Evolutionary conservation across 2,797 vertebrate species (phyloP).

Genomic region (Karalla daura): DNA sequence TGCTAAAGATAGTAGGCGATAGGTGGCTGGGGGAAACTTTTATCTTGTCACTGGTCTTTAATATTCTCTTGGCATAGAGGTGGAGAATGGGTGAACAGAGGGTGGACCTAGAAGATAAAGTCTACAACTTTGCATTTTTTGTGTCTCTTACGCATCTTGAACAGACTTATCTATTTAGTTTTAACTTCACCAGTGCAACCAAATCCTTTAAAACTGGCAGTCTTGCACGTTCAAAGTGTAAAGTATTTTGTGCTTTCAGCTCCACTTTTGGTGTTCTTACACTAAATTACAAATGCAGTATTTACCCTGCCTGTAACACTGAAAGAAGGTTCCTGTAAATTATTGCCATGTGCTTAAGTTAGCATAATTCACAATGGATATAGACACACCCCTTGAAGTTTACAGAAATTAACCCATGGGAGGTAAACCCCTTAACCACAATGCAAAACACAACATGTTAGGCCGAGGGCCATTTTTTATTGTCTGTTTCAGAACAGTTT

Average conservation of each 20-base stretch:
- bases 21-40: too few species aligned
- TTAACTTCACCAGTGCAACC: too few species aligned
- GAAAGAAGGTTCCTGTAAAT: slow-evolving; percentile 44
- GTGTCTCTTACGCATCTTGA: too few species aligned
- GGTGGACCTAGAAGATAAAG: too few species aligned
- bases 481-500: slow-evolving; percentile 16
- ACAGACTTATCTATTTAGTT: too few species aligned
- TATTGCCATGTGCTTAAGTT: slow-evolving; percentile 61
- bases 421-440: slow-evolving; percentile 40
- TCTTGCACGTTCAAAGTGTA: slow-evolving; percentile 1
- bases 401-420: slow-evolving; percentile 53
- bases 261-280: not conserved
- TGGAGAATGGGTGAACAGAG: too few species aligned
- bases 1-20: too few species aligned
- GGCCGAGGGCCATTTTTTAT: slow-evolving; percentile 16
- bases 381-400: slow-evolving; percentile 56
- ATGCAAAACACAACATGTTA: slow-evolving; percentile 44
- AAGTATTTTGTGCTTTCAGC: slow-evolving; percentile 4
- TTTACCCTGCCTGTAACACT: slow-evolving; percentile 28
- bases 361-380: slow-evolving; percentile 59
- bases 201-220: too few species aligned
- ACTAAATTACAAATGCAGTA: slow-evolving; percentile 3
- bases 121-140: too few species aligned
- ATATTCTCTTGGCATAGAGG: too few species aligned
- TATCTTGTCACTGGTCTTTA: too few species aligned